These are phyloP conservation scores for Hydrolagus affinis DNA, from an alignment of 2,113 vertebrate genomes.

Conservation along the genomic window DNA sequence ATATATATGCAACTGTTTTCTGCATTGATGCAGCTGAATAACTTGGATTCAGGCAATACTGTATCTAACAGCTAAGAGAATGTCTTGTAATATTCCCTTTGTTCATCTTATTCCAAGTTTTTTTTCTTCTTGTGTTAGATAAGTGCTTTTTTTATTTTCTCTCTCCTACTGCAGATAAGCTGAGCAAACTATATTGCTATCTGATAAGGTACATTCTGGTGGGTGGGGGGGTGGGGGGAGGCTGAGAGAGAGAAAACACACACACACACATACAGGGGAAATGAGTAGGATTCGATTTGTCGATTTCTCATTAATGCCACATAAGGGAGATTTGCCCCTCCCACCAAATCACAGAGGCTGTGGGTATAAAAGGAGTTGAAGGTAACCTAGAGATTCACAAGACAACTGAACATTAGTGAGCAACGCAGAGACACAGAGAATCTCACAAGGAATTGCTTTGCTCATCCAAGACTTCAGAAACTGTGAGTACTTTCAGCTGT, in stretches of 20 bases:
- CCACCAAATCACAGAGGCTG: neutral
- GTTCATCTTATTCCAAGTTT: no score
- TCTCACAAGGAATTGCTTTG: neutral
- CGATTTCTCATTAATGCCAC: slow-evolving; percentile 25
- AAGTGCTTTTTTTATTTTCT: neutral
- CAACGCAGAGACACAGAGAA: neutral
- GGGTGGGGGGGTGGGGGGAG: neutral
- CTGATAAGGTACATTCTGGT: neutral
- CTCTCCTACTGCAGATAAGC: neutral
- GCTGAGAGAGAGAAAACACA: no score
- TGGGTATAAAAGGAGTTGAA: neutral
- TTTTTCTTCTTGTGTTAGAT: neutral
- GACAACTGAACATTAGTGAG: slow-evolving; percentile 8
- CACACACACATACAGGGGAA: neutral
- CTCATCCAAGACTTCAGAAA: neutral
- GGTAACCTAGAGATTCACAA: neutral
- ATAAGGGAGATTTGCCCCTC: slow-evolving; percentile 6
- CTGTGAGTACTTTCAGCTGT: neutral
- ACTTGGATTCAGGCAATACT: no score
- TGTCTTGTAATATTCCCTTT: no score
- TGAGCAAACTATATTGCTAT: neutral
- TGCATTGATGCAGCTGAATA: no score
- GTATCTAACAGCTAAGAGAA: no score
- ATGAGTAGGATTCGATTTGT: slow-evolving; percentile 20
- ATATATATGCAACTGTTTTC: no score